phyloP scores from a whole-genome alignment of 2,888 invertebrate genomes.

The Unio delphinus region DNA sequence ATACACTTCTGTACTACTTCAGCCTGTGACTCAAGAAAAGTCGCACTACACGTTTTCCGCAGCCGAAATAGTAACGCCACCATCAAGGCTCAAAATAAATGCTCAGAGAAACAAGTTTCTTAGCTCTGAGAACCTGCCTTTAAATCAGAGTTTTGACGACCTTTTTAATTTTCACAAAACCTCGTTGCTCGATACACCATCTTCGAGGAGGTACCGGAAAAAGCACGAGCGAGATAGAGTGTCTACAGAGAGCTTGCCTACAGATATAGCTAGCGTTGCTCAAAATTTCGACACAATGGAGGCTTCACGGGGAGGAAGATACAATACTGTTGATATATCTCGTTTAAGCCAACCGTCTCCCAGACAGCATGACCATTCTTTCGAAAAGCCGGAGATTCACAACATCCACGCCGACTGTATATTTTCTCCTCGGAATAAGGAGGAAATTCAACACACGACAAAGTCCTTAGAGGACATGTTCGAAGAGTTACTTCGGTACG shows the following conservation, averaged over 20 bases:
- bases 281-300: constrained; percentile 25
- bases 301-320: constrained; percentile 2
- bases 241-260: constrained; percentile 36
- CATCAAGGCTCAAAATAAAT: constrained; percentile 46
- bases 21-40: constrained; percentile 32
- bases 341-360: constrained; percentile 13
- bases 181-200: constrained; percentile 32
- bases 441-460: constrained; percentile 52
- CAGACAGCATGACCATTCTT: constrained; percentile 30
- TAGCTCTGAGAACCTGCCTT: constrained; percentile 54
- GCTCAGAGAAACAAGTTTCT: constrained; percentile 54
- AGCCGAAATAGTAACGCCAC: constrained; percentile 22
- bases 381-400: constrained; percentile 41
- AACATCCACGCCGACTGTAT: constrained; percentile 61
- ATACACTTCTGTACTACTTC: constrained; percentile 45
- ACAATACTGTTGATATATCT: too few relatives aligned
- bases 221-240: constrained; percentile 22
- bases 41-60: constrained; percentile 11
- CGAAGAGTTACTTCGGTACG: constrained; percentile 43
- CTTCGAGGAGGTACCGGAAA: constrained; percentile 36
- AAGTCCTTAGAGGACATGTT: constrained; percentile 59
- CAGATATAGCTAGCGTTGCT: constrained; percentile 28
- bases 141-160: constrained; percentile 24
- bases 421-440: constrained; percentile 54
- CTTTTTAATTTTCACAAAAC: constrained; percentile 48